Evolutionary conservation across 2,113 vertebrate genomes (phyloP), one percentile per base, ranked within the genome.

Genomic region (Polypterus bichir): DNA sequence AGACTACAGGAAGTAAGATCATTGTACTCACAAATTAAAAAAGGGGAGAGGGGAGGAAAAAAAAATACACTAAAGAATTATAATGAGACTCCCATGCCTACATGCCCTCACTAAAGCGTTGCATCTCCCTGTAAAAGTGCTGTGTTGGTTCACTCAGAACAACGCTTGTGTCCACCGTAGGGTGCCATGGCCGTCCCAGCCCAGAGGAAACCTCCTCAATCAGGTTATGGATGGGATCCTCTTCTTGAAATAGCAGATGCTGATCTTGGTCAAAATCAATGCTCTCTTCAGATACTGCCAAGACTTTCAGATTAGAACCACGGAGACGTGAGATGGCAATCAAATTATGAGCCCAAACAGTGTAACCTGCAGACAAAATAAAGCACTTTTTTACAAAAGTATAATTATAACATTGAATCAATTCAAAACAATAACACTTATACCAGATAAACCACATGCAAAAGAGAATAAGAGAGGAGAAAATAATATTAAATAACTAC

Each of bases 211-310:
- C 96, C 81, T 99, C 93, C 78, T 99, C 95, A 69, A 97, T 90
- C 71, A 99, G 89, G 77, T 94, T 92, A 70, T 92, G 92, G 60
- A 97, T 87, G 6, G 96, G 94, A 82, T 97, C 92, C 59, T 93
- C 93, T 64, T 97, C 91, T 73, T 91, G 82, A 79, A 87, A 90
- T 59, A 89, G 77, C 11, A 89, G 82, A 27, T 27, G 27, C 84
- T 95, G 92, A 73, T 93, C 92, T 58, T 93, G 93, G 78, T 98
- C 94, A 5, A 97, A 97, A 81, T 97, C 91, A 75, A 99, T 94
- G 88, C 93, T 97, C 83, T 98, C 94, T 78, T 97, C 94, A 0
- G 94, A 93, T 75, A 99, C 92, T 45, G 92, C 90, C 65, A 99
- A 87, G 64, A 94, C 79, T 69, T 88, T 91, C 46, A 99, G 86